These are phyloP conservation scores for Drosophila orosa DNA, from an alignment of 1,140 invertebrate genomes.

Conservation along the genomic window DNA sequence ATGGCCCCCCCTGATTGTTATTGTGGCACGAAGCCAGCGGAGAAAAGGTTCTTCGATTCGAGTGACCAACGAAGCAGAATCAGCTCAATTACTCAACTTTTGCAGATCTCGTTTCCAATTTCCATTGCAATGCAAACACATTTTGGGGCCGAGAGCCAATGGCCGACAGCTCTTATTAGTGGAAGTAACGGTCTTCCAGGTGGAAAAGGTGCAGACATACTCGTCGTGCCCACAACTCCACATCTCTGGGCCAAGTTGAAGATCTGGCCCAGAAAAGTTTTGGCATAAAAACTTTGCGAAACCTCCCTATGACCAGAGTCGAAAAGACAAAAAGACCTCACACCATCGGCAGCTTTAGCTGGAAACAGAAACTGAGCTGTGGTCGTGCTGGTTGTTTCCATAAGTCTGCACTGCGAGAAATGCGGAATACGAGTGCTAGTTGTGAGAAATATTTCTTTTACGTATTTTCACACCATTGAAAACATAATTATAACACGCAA, in stretches of 20 bases:
- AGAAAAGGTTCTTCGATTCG: constrained; percentile 27
- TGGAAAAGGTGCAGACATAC: constrained; percentile 49
- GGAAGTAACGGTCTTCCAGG: constrained; percentile 30
- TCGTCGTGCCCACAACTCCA: constrained; percentile 13
- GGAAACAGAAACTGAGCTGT: constrained; percentile 35
- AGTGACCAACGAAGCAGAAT: constrained; percentile 56
- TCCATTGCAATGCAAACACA: constrained; percentile 57
- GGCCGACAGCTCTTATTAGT: constrained; percentile 41
- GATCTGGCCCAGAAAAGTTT: constrained; percentile 47
- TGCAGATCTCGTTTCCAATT: constrained; percentile 62
- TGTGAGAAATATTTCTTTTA: neutral
- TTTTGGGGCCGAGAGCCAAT: constrained; percentile 40
- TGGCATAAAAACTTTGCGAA: constrained; percentile 41
- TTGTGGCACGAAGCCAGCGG: constrained; percentile 42
- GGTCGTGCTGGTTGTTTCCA: constrained; percentile 27
- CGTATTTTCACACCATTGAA: constrained; percentile 1
- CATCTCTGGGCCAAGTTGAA: constrained; percentile 40
- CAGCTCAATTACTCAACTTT: constrained; percentile 68
- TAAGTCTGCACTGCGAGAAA: constrained; percentile 37
- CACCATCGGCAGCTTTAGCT: constrained; percentile 39
- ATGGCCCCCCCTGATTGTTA: constrained; percentile 49
- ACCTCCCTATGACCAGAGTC: constrained; percentile 38
- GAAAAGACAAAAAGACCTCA: constrained; percentile 63
- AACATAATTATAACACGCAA: neutral
- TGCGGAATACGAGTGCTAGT: neutral